Conservation (phyloP, 2,888 invertebrate genomes). For the Chrysopilus asiliformis region DNA sequence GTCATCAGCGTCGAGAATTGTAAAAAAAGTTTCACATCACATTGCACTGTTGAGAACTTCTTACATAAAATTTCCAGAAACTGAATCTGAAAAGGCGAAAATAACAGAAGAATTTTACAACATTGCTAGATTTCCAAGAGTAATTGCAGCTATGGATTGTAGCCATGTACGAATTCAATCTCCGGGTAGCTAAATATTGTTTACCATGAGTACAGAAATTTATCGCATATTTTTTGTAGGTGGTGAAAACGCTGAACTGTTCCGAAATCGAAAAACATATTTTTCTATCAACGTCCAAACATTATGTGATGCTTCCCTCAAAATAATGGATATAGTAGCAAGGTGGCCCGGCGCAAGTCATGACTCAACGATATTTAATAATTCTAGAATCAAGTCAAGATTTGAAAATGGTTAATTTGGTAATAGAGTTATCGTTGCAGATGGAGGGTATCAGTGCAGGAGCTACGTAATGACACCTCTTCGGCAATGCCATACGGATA, state of each 20-base stretch:
- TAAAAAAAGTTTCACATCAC: too few species aligned
- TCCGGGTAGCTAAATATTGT: too few species aligned
- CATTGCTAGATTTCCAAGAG: too few species aligned
- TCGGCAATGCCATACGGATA: not conserved
- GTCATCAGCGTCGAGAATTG: too few species aligned
- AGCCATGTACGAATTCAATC: too few species aligned
- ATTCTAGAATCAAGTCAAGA: conserved; percentile 4
- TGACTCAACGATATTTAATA: conserved; percentile 5
- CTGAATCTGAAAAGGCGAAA: too few species aligned
- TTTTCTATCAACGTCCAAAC: not conserved
- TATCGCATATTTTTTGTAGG: too few species aligned
- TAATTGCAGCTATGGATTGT: too few species aligned
- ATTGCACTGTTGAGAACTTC: too few species aligned
- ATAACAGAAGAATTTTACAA: too few species aligned
- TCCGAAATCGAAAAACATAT: not conserved
- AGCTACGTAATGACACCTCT: conserved; percentile 4
- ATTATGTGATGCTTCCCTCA: conserved; percentile 5
- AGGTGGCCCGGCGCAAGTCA: conserved; percentile 10
- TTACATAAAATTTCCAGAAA: too few species aligned
- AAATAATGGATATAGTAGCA: conserved; percentile 6
- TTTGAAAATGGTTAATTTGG: conserved; percentile 4
- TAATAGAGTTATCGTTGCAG: not conserved
- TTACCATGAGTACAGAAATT: too few species aligned
- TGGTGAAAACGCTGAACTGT: not conserved
- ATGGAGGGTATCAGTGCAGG: conserved; percentile 4